Conservation (phyloP, 2,888 invertebrate species). For the Clusia tigrina region DNA sequence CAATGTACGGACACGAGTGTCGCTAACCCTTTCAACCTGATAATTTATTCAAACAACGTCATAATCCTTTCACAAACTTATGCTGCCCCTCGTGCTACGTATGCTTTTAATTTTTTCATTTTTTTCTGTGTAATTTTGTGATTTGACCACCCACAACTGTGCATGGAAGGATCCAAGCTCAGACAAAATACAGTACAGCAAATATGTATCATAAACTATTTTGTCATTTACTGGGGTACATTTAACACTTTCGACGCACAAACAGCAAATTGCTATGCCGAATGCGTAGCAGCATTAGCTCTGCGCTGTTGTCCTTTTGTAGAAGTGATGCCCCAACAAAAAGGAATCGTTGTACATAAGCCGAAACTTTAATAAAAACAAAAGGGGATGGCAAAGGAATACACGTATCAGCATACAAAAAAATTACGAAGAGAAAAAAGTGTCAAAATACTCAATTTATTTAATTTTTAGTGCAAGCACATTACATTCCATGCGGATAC, state of each 20-base stretch:
- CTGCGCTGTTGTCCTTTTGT: constrained; percentile 43
- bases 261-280: constrained; percentile 48
- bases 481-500: no score
- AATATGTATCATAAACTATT: constrained; percentile 17
- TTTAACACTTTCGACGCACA: constrained; percentile 12
- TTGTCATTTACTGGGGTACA: constrained; percentile 17
- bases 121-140: not conserved
- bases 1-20: not conserved
- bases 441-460: constrained; percentile 61
- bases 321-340: constrained; percentile 4
- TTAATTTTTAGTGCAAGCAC: constrained; percentile 49
- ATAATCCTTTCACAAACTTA: not conserved
- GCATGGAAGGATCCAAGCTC: not conserved
- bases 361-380: constrained; percentile 26
- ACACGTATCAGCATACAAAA: not conserved
- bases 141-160: not conserved
- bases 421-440: constrained; percentile 44
- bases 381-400: constrained; percentile 49
- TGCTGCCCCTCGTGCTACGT: constrained; percentile 1
- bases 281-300: constrained; percentile 51
- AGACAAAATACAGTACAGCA: not conserved
- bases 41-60: constrained; percentile 8
- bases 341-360: constrained; percentile 36
- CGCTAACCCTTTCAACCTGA: not conserved
- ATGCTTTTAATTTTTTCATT: not conserved